These are phyloP conservation scores for Ophion ellenae DNA, from an alignment of 2,888 invertebrate genomes.

Conservation along the genomic window DNA sequence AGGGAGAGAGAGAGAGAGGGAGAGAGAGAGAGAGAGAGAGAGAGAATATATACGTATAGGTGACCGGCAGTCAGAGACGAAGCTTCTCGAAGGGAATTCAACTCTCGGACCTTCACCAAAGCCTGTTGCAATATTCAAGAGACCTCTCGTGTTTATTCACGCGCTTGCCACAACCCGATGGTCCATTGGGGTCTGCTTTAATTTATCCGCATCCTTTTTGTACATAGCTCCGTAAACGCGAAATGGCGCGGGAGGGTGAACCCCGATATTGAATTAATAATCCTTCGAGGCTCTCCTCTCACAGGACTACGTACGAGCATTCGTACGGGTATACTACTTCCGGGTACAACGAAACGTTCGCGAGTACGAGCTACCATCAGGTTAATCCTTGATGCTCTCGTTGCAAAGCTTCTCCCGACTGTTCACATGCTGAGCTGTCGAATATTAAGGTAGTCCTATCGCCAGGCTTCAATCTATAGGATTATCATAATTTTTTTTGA, in stretches of 20 bases:
- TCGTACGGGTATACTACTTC: not conserved
- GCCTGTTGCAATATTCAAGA: slow-evolving; percentile 60
- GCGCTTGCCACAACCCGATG: slow-evolving; percentile 31
- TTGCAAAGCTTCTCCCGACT: slow-evolving; percentile 7
- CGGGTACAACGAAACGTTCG: not conserved
- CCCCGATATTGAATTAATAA: slow-evolving; percentile 64
- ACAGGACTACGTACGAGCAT: not conserved
- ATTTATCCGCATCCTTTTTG: slow-evolving; percentile 54
- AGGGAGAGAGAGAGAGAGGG: no score
- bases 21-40: not conserved
- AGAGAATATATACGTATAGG: not conserved
- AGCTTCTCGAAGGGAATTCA: slow-evolving; percentile 50
- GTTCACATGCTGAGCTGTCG: slow-evolving; percentile 3
- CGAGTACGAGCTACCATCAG: not conserved
- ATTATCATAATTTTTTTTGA: no score
- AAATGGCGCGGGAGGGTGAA: slow-evolving; percentile 26
- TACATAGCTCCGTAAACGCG: slow-evolving; percentile 20
- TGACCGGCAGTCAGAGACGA: not conserved
- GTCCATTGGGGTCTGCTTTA: slow-evolving; percentile 54
- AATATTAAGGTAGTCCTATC: not conserved
- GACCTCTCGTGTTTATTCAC: slow-evolving; percentile 62
- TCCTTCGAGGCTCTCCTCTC: slow-evolving; percentile 32
- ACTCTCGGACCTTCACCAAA: slow-evolving; percentile 55
- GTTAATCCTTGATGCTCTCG: not conserved
- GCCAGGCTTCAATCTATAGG: no score